Conservation (phyloP, 2,888 invertebrate species). For the Lysandra coridon region DNA sequence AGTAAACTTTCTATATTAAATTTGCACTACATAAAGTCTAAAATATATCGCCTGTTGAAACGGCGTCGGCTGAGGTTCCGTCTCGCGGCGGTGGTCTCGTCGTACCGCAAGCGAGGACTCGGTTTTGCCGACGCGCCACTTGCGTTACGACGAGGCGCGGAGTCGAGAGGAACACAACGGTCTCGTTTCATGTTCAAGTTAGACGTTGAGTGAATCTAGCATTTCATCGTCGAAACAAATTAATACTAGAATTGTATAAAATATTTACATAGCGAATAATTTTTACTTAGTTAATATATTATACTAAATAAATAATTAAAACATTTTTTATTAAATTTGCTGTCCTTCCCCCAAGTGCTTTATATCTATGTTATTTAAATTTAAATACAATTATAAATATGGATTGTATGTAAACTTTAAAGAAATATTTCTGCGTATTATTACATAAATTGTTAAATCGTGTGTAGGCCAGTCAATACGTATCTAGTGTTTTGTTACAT, state of each 20-base stretch:
- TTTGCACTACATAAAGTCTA: slow-evolving; percentile 74
- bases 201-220: slow-evolving; percentile 74
- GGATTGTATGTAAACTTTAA: slow-evolving; percentile 76
- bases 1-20: slow-evolving; percentile 77
- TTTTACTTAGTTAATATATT: slow-evolving; percentile 79
- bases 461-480: slow-evolving; percentile 53
- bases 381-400: slow-evolving; percentile 75
- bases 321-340: slow-evolving; percentile 81
- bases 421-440: slow-evolving; percentile 74
- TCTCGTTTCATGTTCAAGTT: slow-evolving; percentile 66
- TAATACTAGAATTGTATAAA: slow-evolving; percentile 79
- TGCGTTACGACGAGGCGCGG: slow-evolving; percentile 35
- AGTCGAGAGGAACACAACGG: slow-evolving; percentile 45
- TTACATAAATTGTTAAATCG: slow-evolving; percentile 74
- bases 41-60: slow-evolving; percentile 63
- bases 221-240: slow-evolving; percentile 74
- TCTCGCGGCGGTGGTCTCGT: slow-evolving; percentile 36
- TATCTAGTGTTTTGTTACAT: slow-evolving; percentile 47
- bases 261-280: slow-evolving; percentile 80
- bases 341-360: slow-evolving; percentile 82
- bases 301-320: slow-evolving; percentile 76
- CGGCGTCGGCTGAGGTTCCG: slow-evolving; percentile 80
- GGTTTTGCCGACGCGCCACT: slow-evolving; percentile 29
- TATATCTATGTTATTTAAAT: slow-evolving; percentile 80
- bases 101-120: slow-evolving; percentile 22